phyloP scores from a whole-genome alignment of 2,113 vertebrate species.

The Rhinolophus sinicus region DNA sequence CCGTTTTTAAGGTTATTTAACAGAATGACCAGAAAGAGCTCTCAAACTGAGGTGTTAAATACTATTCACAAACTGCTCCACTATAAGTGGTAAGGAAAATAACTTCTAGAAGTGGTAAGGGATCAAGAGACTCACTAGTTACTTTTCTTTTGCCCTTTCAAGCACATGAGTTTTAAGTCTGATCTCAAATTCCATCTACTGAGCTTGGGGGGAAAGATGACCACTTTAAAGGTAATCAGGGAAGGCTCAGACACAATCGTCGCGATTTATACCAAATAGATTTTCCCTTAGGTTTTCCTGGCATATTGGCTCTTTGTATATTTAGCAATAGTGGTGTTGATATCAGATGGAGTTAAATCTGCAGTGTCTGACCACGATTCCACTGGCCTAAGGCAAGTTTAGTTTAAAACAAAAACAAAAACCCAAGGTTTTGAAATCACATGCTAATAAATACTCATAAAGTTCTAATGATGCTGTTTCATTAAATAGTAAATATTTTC shows the following conservation, averaged over 20 bases:
- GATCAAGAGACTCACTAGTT: background rate
- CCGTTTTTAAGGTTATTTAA: conserved; percentile 45
- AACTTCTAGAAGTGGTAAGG: background rate
- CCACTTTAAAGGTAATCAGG: conserved; percentile 38
- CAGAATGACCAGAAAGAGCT: conserved; percentile 21
- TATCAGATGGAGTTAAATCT: background rate
- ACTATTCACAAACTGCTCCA: background rate
- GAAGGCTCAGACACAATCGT: background rate
- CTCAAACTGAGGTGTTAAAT: conserved; percentile 16
- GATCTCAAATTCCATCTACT: conserved; percentile 33
- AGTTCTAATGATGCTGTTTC: conserved; percentile 34
- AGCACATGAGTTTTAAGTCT: background rate
- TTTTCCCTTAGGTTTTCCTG: conserved; percentile 18
- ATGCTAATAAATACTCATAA: conserved; percentile 21
- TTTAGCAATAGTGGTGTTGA: background rate
- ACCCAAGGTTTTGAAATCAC: conserved; percentile 34
- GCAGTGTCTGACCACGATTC: background rate
- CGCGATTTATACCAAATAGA: conserved; percentile 45
- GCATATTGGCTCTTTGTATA: conserved; percentile 28
- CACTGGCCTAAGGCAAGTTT: background rate
- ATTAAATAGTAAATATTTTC: background rate
- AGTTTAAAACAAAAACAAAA: background rate
- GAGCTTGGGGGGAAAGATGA: background rate
- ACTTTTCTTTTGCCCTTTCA: background rate
- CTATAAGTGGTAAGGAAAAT: background rate